Conservation (phyloP, 2,113 vertebrate genomes). For the Axis porcinus region DNA sequence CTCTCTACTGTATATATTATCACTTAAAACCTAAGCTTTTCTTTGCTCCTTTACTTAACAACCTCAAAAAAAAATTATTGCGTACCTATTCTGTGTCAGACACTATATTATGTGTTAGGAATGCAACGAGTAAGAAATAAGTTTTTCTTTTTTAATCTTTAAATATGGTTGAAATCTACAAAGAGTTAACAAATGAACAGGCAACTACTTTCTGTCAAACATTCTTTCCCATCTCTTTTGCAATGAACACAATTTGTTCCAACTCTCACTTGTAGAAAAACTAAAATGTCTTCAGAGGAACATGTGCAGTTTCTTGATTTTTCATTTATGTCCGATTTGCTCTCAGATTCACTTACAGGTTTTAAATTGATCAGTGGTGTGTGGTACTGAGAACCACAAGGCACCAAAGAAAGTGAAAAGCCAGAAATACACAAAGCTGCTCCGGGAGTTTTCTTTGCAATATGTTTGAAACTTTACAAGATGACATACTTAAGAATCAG, state of each 20-base stretch:
- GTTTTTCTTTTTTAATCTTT: not conserved
- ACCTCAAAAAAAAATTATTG: not conserved
- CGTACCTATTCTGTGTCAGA: not conserved
- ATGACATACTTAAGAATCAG: not conserved
- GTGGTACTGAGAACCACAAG: not conserved
- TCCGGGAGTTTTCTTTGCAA: not conserved
- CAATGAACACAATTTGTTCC: not conserved
- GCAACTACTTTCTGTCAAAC: not conserved
- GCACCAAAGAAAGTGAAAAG: conserved; percentile 4
- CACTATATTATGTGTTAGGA: not conserved
- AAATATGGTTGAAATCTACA: not conserved
- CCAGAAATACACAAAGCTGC: not conserved
- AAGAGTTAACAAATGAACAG: not conserved
- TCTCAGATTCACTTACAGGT: not conserved
- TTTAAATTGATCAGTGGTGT: not conserved
- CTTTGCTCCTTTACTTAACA: not conserved
- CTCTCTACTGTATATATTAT: not conserved
- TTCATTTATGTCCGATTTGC: conserved; percentile 14
- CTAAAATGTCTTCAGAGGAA: conserved; percentile 18
- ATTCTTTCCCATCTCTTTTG: not conserved
- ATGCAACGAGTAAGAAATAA: not conserved
- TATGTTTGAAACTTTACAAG: not conserved
- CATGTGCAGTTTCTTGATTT: not conserved
- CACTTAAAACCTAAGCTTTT: not conserved
- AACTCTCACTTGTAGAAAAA: conserved; percentile 33